Evolutionary conservation across 2,888 invertebrate species (phyloP), one percentile per base, ranked within the genome.

Genomic region (Phytoseiulus persimilis): DNA sequence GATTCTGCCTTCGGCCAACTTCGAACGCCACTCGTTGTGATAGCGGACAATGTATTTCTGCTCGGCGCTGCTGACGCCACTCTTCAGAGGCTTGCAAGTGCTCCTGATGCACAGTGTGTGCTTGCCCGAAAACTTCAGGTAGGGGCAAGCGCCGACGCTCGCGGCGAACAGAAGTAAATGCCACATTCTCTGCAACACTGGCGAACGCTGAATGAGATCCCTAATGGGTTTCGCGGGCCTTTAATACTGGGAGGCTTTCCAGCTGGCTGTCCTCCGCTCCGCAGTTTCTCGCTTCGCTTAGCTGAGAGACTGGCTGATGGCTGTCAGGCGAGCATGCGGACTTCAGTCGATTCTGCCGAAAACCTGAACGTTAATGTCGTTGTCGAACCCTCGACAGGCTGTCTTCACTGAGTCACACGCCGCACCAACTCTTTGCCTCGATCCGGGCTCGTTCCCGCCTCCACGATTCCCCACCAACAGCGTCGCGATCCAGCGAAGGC

Each of bases 21-120:
- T 31, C 33, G 32, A 33, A 39, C 87, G 87, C 87, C 87, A 87
- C 33, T 87, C 87, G 87, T 87, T 87, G 87, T 87, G 87, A 87
- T 39, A 39, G 32, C 45, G 39, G 33, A 87, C 45, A n/a, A 87
- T 87, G 39, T 87, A n/a, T 87, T 87, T 33, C 32, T 87, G 87
- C 11, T 87, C 87, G 45, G 33, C 32, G 23, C 87, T 87, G 87
- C 33, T 32, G n/a, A 87, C 87, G 39, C 33, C 33, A 9, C 39
- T 39, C 28, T 33, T 11, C 45, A 39, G 39, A 39, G n/a, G 87
- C 33, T 33, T 33, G 45, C 87, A 87, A 32, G 28, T 39, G 87
- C 32, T 32, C 14, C 32, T 32, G 18, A 32, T 18, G 23, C 87
- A 87, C 28, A 87, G 32, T 9, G 87, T 87, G 39, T 87, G 87